Conservation (phyloP, 1,140 invertebrate species). For the Mactra quadrangularis region DNA sequence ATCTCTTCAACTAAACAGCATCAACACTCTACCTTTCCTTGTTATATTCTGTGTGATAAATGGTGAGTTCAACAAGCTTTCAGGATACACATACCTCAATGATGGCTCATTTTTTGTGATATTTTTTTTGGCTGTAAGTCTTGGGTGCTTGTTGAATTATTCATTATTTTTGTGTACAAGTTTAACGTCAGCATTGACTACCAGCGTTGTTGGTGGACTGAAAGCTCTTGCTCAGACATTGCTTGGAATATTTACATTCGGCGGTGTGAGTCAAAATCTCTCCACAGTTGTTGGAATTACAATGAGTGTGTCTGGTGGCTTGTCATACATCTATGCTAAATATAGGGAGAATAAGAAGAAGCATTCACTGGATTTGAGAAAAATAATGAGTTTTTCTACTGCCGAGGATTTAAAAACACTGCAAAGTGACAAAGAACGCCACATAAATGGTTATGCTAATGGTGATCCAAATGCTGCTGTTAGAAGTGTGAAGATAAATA, state of each 20-base stretch:
- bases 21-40: slow-evolving; percentile 84
- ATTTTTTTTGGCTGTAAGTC: slow-evolving; percentile 81
- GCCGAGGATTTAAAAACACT: slow-evolving; percentile 63
- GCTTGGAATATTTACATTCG: slow-evolving; percentile 85
- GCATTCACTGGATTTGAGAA: slow-evolving; percentile 64
- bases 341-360: slow-evolving; percentile 74
- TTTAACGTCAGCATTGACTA: slow-evolving; percentile 85
- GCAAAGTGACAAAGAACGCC: neutral
- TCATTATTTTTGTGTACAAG: slow-evolving; percentile 85
- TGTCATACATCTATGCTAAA: slow-evolving; percentile 84
- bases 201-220: slow-evolving; percentile 84
- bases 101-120: slow-evolving; percentile 79
- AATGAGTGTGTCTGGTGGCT: slow-evolving; percentile 83
- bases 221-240: slow-evolving; percentile 85
- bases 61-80: slow-evolving; percentile 73
- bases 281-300: slow-evolving; percentile 81
- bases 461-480: slow-evolving; percentile 10
- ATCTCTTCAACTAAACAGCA: slow-evolving; percentile 84
- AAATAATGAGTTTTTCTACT: slow-evolving; percentile 73
- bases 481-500: slow-evolving; percentile 7
- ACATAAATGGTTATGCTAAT: slow-evolving; percentile 11
- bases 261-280: slow-evolving; percentile 82
- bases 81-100: slow-evolving; percentile 56
- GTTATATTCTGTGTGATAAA: slow-evolving; percentile 74
- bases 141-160: slow-evolving; percentile 85